These are phyloP conservation scores for Eumerus sabulonum DNA, from an alignment of 2,888 invertebrate species.

Conservation along the genomic window DNA sequence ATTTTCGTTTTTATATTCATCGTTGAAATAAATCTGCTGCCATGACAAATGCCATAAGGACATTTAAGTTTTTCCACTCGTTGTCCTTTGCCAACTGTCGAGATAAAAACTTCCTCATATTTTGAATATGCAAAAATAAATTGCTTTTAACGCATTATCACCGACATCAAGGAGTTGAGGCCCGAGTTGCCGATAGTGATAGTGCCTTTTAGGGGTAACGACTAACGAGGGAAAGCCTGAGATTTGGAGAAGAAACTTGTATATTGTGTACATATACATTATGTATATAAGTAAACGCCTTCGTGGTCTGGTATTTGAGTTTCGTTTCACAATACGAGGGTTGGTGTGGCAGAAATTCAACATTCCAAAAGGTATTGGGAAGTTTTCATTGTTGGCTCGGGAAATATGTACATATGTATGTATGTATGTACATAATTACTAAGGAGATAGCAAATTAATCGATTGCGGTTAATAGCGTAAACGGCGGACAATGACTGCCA, in stretches of 20 bases:
- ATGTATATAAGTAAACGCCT: too few species aligned
- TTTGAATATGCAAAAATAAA: slow-evolving; percentile 62
- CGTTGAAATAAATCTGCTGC: slow-evolving; percentile 63
- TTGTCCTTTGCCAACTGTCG: slow-evolving; percentile 8
- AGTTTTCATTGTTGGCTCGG: slow-evolving; percentile 49
- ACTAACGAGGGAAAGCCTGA: too few species aligned
- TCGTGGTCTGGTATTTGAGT: not conserved
- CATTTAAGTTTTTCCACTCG: slow-evolving; percentile 36
- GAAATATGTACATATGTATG: too few species aligned
- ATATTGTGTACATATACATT: too few species aligned
- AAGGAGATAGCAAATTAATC: slow-evolving; percentile 60
- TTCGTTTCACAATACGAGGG: not conserved
- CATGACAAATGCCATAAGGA: slow-evolving; percentile 67
- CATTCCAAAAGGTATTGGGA: slow-evolving; percentile 53
- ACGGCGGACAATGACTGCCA: slow-evolving; percentile 15
- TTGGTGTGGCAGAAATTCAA: slow-evolving; percentile 6
- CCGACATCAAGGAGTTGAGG: slow-evolving; percentile 28
- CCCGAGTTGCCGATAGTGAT: not conserved
- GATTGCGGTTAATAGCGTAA: slow-evolving; percentile 63
- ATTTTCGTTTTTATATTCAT: slow-evolving; percentile 56
- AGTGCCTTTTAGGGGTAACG: too few species aligned
- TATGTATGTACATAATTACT: too few species aligned
- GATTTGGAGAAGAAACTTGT: too few species aligned
- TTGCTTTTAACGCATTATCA: slow-evolving; percentile 68
- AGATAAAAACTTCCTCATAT: slow-evolving; percentile 66